Base-by-base conservation (phyloP, 2,888 invertebrate genomes). In the Priocnemis perturbator region DNA sequence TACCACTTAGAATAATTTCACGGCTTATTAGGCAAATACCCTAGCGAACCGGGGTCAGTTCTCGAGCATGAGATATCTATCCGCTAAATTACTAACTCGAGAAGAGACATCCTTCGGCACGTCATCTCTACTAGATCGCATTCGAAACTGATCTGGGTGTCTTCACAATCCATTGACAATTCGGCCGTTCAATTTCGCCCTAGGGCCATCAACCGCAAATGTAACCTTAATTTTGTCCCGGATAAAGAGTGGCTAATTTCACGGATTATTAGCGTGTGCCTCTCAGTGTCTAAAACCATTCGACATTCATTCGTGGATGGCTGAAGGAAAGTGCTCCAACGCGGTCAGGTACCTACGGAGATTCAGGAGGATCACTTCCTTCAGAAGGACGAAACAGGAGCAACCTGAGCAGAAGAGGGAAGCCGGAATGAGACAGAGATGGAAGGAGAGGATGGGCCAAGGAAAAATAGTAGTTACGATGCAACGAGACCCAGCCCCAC, bases 1-100 rank as follows among this genome's bases (percentile, higher is more conserved):
- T 64, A 71, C 64, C 71, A 79, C 73, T 83, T 76, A 68, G 71
- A 74, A 83, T 81, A 77, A 84, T 83, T 85, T 85, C 80, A 85
- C 76, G 83, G 80, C 56, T 81, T 79, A 83, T 85, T 84, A 85
- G 74, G 67, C 76, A 65, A 69, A 74, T 67, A 55, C 60, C 55
- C 57, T 69, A 69, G 64, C 70, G 69, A 70, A 57, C 61, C 17
- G 44, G 59, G 58, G 21, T 30, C 56, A 64, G 37, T 70, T 67
- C 59, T 20, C 56, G 50, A 30, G 58, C 47, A 68, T 62, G 50
- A 57, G 60, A 68, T 64, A 77, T 69, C 75, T 77, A 70, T 69
- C 69, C 69, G 64, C 60, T 59, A 71, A 77, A 75, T 79, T 75
- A 70, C 58, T 48, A 55, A 20, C 68, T 64, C 55, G 64, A 21